Evolutionary conservation across 2,113 vertebrate species (phyloP).

Genomic region (Triplophysa rosa): DNA sequence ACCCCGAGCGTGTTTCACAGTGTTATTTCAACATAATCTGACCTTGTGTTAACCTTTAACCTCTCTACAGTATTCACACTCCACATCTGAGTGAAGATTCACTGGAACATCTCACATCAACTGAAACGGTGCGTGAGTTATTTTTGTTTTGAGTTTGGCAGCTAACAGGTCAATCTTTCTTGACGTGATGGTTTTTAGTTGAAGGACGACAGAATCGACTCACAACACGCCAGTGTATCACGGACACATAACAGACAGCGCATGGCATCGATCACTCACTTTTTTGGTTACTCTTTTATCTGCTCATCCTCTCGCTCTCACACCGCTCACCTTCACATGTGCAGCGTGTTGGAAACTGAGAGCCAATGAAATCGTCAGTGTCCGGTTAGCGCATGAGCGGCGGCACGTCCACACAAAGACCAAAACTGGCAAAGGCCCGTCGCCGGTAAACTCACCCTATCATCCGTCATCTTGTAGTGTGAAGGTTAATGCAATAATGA

Average conservation of each 20-base stretch:
- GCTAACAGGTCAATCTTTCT: no score
- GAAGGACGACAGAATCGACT: no score
- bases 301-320: slow-evolving; percentile 13
- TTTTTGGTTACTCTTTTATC: slow-evolving; percentile 36
- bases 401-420: background rate
- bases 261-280: slow-evolving; percentile 55
- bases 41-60: background rate
- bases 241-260: slow-evolving; percentile 67
- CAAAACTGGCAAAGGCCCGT: background rate
- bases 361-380: slow-evolving; percentile 15
- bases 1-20: no score
- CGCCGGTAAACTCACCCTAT: background rate
- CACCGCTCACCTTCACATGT: slow-evolving; percentile 17
- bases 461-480: no score
- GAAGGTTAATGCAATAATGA: no score
- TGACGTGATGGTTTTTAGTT: no score
- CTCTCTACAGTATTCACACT: no score
- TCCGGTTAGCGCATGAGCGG: slow-evolving; percentile 35
- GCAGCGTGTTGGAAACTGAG: background rate
- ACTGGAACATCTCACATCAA: no score
- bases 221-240: no score
- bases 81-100: background rate
- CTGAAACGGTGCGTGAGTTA: no score
- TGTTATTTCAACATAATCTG: background rate
- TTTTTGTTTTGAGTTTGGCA: no score